Base-by-base conservation (phyloP, 1,140 invertebrate species). In the Epicauta chinensis region DNA sequence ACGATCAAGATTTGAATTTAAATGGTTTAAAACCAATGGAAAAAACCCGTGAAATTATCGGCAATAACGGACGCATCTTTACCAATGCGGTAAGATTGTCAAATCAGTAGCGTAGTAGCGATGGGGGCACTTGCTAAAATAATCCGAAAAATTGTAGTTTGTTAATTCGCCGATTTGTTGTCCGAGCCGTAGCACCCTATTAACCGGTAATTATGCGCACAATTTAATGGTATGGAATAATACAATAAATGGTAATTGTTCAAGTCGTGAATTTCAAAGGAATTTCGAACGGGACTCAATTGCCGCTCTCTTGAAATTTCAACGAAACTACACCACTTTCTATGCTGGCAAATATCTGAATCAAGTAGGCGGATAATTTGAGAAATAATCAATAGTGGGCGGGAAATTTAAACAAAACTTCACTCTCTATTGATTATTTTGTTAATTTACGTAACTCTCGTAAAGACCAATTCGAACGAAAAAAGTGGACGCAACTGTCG, bases 301-400 rank as follows among this genome's bases (percentile, higher is more conserved):
- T 64, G 85, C 83, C 0, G 73, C 77, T 1, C 66, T 81, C 32
- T 67, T 94, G 9, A 69, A 75, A 29, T 56, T 70, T 9, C 67
- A 73, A 38, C 69, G 74, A 38, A 81, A 79, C 2, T 92, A 92
- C 65, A 76, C 64, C 7, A 91, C 88, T 0, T 91, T 91, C 65
- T 92, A 87, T 68, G 87, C 84, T 63, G 89, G 89, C 37, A 93
- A 92, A 76, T 92, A 92, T 75, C 73, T 92, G 47, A 92, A 93
- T 72, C 71, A 84, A 73, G 86, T 88, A 54, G 34, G 38, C 13
- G n/a, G n/a, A n/a, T n/a, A n/a, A n/a, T n/a, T n/a, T n/a, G n/a
- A n/a, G n/a, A n/a, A n/a, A n/a, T n/a, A n/a, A n/a, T n/a, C n/a
- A n/a, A n/a, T n/a, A n/a, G n/a, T n/a, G n/a, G n/a, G n/a, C n/a